Base-by-base conservation (phyloP, 2,113 vertebrate genomes). In the Aptenodytes patagonicus region DNA sequence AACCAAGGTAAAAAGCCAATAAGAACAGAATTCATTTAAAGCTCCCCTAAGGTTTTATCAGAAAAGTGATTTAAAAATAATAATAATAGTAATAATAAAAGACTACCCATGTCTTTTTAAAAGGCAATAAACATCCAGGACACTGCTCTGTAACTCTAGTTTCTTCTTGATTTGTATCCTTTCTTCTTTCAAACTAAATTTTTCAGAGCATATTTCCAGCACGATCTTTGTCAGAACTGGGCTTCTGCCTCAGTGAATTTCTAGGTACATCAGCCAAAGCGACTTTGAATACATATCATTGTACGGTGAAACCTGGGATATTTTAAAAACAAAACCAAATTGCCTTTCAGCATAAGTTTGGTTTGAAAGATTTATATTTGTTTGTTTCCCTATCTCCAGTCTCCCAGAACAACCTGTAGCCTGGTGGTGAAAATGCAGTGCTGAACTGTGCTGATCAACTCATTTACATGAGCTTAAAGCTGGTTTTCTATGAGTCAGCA, bases 31-130 rank as follows among this genome's bases (percentile, higher is more conserved):
- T 61, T 91, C 0, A 26, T 72, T 54, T 68, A 55, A 58, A 84
- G 4, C 1, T 81, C n/a, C 29, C 10, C 10, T 7, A 16, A 51
- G 78, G 3, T 34, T 85, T 85, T 42, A 88, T 60, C 28, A 54
- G 20, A 80, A 7, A 76, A 83, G 3, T 22, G 60, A 61, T 68
- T 75, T 17, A 3, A 65, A 75, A 82, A 70, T 31, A 8, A n/a
- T 24, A 18, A 14, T 7, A 46, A 6, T 46, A 42, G 14, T 42
- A 42, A 15, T 42, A 19, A 26, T 36, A 44, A 22, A 29, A 61
- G 14, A 32, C 21, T 40, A 19, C 8, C 2, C 0, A 0, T 44
- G 17, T 49, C 13, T 66, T 76, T 72, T 7, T 7, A 64, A 66
- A 80, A 44, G 8, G 18, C 31, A 38, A 52, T 36, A 31, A 76